These are phyloP conservation scores for Malthinus flaveolus DNA, from an alignment of 2,888 invertebrate genomes.

Conservation along the genomic window DNA sequence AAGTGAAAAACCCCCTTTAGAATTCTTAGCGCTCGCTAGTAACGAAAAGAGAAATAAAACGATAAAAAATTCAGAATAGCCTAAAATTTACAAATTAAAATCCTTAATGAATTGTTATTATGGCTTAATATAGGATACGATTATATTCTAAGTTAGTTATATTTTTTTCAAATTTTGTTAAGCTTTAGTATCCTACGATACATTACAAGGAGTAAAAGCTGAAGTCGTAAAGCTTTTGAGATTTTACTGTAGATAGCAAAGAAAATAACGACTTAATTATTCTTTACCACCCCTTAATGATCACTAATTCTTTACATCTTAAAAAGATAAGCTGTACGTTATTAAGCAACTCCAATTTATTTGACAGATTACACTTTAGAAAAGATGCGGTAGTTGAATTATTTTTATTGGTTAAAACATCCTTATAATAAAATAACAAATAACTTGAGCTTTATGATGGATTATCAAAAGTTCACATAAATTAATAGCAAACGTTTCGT, in stretches of 20 bases:
- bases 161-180: conserved; percentile 1
- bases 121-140: no score
- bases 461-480: no score
- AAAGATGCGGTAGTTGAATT: conserved; percentile 6
- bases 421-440: no score
- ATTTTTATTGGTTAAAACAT: conserved; percentile 4
- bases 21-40: conserved; percentile 22
- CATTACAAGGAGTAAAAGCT: conserved; percentile 1
- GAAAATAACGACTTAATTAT: conserved; percentile 20
- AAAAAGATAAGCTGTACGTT: conserved; percentile 14
- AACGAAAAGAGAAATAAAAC: conserved; percentile 4
- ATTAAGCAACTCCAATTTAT: conserved; percentile 15
- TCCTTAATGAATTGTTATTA: no score
- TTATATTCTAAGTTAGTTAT: not conserved
- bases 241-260: conserved; percentile 4
- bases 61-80: conserved; percentile 18
- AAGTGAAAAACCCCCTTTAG: no score
- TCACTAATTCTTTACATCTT: conserved; percentile 13
- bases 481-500: no score
- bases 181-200: conserved; percentile 4
- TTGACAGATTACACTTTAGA: conserved; percentile 9
- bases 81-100: no score
- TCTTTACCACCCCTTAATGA: conserved; percentile 16
- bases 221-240: conserved; percentile 11
- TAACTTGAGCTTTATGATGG: no score